phyloP scores from a whole-genome alignment of 2,888 invertebrate genomes.

The Melieria omissa region DNA sequence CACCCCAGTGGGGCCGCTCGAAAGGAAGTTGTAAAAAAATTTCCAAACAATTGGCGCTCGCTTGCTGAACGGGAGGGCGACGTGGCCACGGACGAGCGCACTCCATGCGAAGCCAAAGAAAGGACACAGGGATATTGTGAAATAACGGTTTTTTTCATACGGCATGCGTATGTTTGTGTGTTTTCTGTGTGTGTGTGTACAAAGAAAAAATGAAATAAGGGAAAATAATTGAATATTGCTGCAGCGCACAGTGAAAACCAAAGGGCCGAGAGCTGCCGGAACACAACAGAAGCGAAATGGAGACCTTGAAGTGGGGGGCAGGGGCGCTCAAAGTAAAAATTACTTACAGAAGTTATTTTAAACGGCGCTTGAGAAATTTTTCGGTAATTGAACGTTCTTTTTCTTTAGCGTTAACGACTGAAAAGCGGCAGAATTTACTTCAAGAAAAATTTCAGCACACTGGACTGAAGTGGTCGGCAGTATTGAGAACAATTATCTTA shows the following conservation, averaged over 20 bases:
- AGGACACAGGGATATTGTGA: neutral
- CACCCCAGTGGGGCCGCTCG: neutral
- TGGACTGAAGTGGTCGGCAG: too few relatives aligned
- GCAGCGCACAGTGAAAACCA: neutral
- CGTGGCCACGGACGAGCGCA: too few relatives aligned
- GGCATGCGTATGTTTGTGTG: neutral
- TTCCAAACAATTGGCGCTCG: constrained; percentile 22
- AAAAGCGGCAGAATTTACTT: too few relatives aligned
- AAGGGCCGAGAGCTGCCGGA: neutral
- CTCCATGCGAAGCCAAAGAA: constrained; percentile 5
- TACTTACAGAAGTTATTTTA: neutral
- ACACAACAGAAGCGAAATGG: neutral
- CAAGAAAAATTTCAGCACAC: too few relatives aligned
- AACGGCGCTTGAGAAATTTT: neutral
- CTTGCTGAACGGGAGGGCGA: neutral
- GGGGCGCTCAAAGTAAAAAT: neutral
- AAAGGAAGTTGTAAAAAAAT: constrained; percentile 25
- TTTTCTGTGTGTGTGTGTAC: neutral
- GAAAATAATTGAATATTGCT: constrained; percentile 36
- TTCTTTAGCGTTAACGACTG: neutral
- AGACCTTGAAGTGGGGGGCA: neutral
- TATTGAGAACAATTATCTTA: too few relatives aligned
- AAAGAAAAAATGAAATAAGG: constrained; percentile 22
- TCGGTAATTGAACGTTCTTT: neutral
- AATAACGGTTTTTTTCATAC: neutral